Conservation (phyloP, 2,113 vertebrate species). For the Phyllostomus hastatus region DNA sequence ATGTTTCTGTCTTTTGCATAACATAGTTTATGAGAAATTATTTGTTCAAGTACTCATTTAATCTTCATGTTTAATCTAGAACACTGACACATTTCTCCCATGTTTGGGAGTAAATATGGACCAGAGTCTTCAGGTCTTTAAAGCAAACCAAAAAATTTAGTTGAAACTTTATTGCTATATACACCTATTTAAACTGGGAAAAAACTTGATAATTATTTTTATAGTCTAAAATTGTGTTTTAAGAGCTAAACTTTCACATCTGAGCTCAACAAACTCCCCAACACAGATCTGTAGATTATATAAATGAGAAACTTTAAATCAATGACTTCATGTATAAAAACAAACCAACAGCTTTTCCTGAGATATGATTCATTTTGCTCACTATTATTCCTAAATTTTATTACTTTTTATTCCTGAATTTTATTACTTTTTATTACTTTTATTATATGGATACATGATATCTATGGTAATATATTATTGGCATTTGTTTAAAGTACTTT, state of each 20-base stretch:
- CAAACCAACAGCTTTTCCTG: not conserved
- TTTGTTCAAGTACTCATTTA: not conserved
- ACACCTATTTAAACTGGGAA: constrained; percentile 14
- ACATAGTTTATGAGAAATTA: constrained; percentile 7
- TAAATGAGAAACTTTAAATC: not conserved
- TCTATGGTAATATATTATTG: not conserved
- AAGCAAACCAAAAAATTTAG: constrained; percentile 69
- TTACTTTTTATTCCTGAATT: not conserved
- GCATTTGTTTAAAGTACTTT: not conserved
- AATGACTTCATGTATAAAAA: not conserved
- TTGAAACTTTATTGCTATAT: constrained; percentile 39
- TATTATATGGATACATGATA: not conserved
- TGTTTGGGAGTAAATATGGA: constrained; percentile 22
- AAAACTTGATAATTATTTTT: constrained; percentile 54
- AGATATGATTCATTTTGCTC: not conserved
- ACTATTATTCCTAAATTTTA: not conserved
- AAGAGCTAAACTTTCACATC: not conserved
- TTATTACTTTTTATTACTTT: not conserved
- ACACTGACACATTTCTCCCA: not conserved
- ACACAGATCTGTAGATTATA: not conserved
- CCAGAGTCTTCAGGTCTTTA: constrained; percentile 37
- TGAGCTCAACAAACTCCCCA: not conserved
- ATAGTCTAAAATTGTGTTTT: not conserved
- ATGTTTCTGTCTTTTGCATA: not conserved
- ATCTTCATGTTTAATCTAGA: not conserved